Conservation (phyloP, 2,797 vertebrate genomes). For the Acanthornis magna region DNA sequence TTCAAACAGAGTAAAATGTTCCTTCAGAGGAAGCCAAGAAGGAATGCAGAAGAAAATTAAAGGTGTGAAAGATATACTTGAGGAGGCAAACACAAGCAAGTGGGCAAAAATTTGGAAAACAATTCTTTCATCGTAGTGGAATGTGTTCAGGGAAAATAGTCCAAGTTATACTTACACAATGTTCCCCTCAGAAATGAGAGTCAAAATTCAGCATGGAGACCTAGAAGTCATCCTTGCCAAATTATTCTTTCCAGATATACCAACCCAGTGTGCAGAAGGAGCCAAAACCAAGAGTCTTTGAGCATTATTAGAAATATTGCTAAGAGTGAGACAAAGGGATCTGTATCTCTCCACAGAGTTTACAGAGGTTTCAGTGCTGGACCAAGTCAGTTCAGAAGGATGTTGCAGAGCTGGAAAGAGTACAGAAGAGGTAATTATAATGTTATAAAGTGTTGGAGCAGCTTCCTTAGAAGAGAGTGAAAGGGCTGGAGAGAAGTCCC, state of each 20-base stretch:
- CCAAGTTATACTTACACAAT: background rate
- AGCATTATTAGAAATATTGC: background rate
- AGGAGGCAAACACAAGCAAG: background rate
- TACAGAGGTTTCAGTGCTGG: background rate
- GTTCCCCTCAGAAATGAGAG: background rate
- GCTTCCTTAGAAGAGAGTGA: background rate
- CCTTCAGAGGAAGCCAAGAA: background rate
- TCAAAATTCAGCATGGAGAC: background rate
- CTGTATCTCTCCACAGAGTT: background rate
- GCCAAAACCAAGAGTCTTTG: background rate
- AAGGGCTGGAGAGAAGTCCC: background rate
- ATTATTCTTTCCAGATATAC: background rate
- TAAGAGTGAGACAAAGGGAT: background rate
- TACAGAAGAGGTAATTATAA: background rate
- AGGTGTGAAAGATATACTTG: background rate
- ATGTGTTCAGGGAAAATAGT: background rate
- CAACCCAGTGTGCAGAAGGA: accelerated
- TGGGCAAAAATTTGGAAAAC: background rate
- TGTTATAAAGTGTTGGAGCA: background rate
- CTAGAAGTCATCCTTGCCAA: background rate
- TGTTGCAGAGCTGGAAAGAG: background rate
- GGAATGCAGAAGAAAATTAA: background rate
- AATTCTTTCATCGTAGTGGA: background rate
- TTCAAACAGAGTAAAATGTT: background rate
- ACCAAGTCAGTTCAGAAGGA: background rate